A percentile compares a stretch with the other conserved stretches of the same genome.
These are phyloP conservation scores for Sarcophaga rosellei DNA, from an alignment of 2,888 invertebrate species.

Conservation along the genomic window DNA sequence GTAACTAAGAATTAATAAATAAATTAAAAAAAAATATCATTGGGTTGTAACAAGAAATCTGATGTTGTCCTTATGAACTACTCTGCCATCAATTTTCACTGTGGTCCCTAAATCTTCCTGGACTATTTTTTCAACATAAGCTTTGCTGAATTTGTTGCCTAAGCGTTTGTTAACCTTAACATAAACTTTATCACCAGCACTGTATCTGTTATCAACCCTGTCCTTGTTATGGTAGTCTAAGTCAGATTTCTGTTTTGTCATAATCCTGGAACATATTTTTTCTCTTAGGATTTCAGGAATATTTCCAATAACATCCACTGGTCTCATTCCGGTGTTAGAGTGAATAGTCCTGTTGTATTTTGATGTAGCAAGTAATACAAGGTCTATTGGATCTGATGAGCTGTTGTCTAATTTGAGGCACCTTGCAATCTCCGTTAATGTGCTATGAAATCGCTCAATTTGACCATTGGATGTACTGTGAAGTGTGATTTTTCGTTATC, in stretches of 20 bases:
- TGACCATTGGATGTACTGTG: conserved; percentile 29
- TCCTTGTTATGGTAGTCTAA: not conserved
- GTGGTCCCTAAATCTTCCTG: conserved; percentile 2
- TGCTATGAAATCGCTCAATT: conserved; percentile 53
- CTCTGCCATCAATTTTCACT: too few species aligned
- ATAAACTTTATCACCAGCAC: conserved; percentile 11
- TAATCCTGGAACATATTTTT: not conserved
- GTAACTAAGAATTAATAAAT: too few species aligned
- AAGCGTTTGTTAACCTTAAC: too few species aligned
- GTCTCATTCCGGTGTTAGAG: not conserved
- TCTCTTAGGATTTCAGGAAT: not conserved
- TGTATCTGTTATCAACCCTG: not conserved
- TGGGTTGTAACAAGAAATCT: too few species aligned
- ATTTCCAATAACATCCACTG: not conserved
- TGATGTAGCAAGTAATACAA: not conserved
- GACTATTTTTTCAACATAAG: conserved; percentile 11
- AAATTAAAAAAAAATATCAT: too few species aligned
- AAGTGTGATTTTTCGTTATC: conserved; percentile 22
- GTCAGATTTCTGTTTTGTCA: not conserved
- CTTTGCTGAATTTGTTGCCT: conserved; percentile 19
- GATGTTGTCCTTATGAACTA: too few species aligned
- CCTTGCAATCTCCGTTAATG: too few species aligned
- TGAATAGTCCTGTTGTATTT: conserved; percentile 26
- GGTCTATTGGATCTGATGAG: not conserved
- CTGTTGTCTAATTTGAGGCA: not conserved